Percentiles rank a stretch among this genome's conserved stretches.
phyloP scores from a whole-genome alignment of 2,888 invertebrate species.

The Nomada fucata region DNA sequence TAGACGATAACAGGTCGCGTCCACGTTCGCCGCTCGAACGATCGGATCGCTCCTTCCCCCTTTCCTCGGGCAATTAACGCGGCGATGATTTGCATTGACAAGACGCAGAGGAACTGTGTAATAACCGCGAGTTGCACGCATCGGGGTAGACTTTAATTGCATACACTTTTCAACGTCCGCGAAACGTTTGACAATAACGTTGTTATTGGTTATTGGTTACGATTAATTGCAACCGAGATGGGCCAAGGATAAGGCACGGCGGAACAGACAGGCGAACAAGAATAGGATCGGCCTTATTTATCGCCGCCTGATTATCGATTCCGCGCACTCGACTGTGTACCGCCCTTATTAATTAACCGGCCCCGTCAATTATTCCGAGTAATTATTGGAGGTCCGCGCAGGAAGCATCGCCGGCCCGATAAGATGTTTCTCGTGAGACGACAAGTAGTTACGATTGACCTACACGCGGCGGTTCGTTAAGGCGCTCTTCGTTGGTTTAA shows the following conservation, averaged over 20 bases:
- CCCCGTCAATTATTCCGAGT: constrained; percentile 49
- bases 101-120: background rate
- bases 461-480: constrained; percentile 33
- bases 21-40: constrained; percentile 4
- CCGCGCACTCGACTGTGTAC: constrained; percentile 28
- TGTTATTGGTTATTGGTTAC: background rate
- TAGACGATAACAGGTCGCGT: constrained; percentile 37
- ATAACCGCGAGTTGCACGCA: background rate
- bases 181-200: background rate
- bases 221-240: background rate
- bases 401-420: constrained; percentile 45
- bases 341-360: constrained; percentile 52
- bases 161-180: background rate
- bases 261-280: background rate
- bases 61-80: constrained; percentile 30
- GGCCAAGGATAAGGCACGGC: background rate
- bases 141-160: background rate
- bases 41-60: too few species aligned
- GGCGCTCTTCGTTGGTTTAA: constrained; percentile 6
- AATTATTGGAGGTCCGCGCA: constrained; percentile 44
- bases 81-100: background rate
- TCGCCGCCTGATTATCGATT: constrained; percentile 8
- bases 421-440: constrained; percentile 50
- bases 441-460: constrained; percentile 52
- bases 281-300: constrained; percentile 31